Conservation (phyloP, 2,888 invertebrate genomes). For the Villa cingulata region DNA sequence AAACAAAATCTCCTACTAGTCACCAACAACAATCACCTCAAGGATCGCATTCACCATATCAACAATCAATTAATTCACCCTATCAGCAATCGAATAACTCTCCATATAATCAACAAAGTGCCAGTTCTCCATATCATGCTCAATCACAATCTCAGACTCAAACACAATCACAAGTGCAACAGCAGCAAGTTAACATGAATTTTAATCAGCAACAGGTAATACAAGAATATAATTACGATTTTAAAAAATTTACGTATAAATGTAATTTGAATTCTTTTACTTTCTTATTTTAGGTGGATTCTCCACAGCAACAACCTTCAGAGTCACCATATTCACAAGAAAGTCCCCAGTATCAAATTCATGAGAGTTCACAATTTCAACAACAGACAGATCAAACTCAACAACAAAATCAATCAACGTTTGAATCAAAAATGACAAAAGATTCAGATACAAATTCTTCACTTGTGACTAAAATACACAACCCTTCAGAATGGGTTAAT, state of each 20-base stretch:
- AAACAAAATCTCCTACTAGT: neutral
- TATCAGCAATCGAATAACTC: conserved; percentile 21
- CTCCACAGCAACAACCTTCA: conserved; percentile 19
- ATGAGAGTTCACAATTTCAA: conserved; percentile 6
- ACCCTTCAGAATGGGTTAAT: conserved; percentile 7
- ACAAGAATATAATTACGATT: too few relatives aligned
- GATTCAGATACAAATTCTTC: neutral
- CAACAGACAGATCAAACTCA: neutral
- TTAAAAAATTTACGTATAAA: too few relatives aligned
- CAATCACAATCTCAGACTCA: conserved; percentile 20
- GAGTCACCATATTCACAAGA: conserved; percentile 16
- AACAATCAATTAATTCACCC: conserved; percentile 38
- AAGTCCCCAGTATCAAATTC: conserved; percentile 7
- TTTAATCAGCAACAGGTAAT: neutral
- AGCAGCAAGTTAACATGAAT: conserved; percentile 1
- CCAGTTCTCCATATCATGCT: conserved; percentile 16
- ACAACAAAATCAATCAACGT: conserved; percentile 1
- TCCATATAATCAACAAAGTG: conserved; percentile 16
- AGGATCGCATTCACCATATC: conserved; percentile 37
- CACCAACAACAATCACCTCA: conserved; percentile 24
- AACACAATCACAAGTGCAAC: conserved; percentile 16
- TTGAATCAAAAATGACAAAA: conserved; percentile 7
- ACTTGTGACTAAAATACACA: conserved; percentile 7
- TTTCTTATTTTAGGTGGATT: conserved; percentile 25
- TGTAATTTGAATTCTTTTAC: too few relatives aligned